Evolutionary conservation across 2,888 invertebrate species (phyloP).

Genomic region (Deladenus siricidicola): DNA sequence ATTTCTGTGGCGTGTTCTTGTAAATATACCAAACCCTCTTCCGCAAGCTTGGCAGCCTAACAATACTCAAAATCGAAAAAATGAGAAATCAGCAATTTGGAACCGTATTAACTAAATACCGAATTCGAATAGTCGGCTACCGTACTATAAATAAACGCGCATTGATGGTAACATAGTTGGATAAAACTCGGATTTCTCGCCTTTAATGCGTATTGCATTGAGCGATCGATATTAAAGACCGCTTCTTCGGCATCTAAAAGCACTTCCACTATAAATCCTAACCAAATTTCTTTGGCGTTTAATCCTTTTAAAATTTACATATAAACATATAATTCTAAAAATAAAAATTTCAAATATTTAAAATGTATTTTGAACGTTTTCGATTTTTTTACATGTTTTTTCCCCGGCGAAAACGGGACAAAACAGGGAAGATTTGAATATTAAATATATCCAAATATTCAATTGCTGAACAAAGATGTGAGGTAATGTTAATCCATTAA

Average conservation of each 20-base stretch:
- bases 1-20: constrained; percentile 14
- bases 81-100: not conserved
- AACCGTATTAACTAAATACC: not conserved
- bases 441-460: too few species aligned
- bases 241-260: constrained; percentile 10
- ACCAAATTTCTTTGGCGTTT: too few species aligned
- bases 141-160: constrained; percentile 11
- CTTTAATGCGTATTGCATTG: constrained; percentile 12
- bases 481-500: not conserved
- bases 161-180: constrained; percentile 16
- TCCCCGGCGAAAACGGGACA: too few species aligned
- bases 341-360: too few species aligned
- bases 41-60: constrained; percentile 16
- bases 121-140: constrained; percentile 5
- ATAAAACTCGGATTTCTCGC: constrained; percentile 12
- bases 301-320: too few species aligned
- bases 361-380: too few species aligned
- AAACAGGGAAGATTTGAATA: too few species aligned
- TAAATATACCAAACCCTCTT: constrained; percentile 11
- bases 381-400: too few species aligned
- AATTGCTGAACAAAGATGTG: not conserved
- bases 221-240: constrained; percentile 8
- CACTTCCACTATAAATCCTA: too few species aligned
- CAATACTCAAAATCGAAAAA: not conserved
- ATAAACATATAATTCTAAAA: not conserved